These are phyloP conservation scores for Natrix natrix DNA, from an alignment of 2,797 vertebrate species.

Conservation along the genomic window DNA sequence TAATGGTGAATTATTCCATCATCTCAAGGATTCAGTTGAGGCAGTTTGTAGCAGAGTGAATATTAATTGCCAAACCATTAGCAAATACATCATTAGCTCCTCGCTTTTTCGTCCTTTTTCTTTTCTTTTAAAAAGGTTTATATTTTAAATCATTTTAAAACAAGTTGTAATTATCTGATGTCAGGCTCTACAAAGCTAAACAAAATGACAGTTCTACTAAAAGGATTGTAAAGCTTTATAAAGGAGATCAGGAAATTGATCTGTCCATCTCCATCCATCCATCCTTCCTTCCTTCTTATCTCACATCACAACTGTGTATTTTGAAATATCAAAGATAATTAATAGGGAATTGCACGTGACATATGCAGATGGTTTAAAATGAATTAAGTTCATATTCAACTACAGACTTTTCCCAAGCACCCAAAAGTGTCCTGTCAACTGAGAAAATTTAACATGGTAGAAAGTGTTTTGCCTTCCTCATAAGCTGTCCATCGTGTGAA, in stretches of 20 bases:
- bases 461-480: neutral
- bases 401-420: neutral
- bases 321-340: neutral
- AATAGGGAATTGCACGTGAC: neutral
- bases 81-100: neutral
- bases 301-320: neutral
- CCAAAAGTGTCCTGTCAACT: neutral
- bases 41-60: neutral
- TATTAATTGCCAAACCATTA: neutral
- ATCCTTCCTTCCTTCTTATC: neutral
- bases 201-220: neutral
- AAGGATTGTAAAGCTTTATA: neutral
- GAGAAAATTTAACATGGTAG: neutral
- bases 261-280: neutral
- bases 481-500: neutral
- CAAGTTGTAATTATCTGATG: neutral
- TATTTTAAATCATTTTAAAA: neutral
- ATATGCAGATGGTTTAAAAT: neutral
- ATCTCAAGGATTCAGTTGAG: neutral
- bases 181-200: neutral
- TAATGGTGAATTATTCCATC: neutral
- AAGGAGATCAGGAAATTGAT: neutral
- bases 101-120: neutral
- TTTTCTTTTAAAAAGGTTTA: neutral
- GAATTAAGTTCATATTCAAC: neutral